phyloP scores from a whole-genome alignment of 2,113 vertebrate genomes.

The Equus przewalskii region DNA sequence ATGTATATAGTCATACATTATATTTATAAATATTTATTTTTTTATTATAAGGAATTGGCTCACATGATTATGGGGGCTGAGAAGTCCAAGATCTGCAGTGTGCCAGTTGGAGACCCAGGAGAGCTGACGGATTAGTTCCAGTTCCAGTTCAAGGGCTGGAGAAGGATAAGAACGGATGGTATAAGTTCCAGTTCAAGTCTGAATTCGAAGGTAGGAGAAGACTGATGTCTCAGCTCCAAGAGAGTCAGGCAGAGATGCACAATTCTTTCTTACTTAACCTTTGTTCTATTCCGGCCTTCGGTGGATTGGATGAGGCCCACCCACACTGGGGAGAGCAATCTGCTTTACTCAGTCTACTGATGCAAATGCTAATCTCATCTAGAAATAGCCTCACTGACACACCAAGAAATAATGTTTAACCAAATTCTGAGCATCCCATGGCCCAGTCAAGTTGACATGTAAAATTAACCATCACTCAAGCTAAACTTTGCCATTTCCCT shows the following conservation, averaged over 20 bases:
- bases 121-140: not conserved
- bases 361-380: not conserved
- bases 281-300: not conserved
- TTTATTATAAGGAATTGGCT: not conserved
- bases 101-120: not conserved
- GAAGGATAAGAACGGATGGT: not conserved
- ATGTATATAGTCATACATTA: not conserved
- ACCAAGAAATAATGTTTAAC: not conserved
- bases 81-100: not conserved
- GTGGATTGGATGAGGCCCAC: not conserved
- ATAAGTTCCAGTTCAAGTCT: not conserved
- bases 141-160: not conserved
- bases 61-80: not conserved
- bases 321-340: not conserved
- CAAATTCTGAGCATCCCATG: not conserved
- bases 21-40: not conserved
- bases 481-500: not conserved
- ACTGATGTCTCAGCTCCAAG: not conserved
- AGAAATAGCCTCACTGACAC: not conserved
- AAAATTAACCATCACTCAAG: not conserved
- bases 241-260: not conserved
- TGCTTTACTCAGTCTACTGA: not conserved
- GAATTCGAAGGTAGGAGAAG: not conserved
- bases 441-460: not conserved
- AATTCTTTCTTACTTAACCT: not conserved